Percentiles rank a stretch among this genome's conserved stretches.
Evolutionary conservation across 2,888 invertebrate genomes (phyloP).

Genomic region (Chesias legatella): DNA sequence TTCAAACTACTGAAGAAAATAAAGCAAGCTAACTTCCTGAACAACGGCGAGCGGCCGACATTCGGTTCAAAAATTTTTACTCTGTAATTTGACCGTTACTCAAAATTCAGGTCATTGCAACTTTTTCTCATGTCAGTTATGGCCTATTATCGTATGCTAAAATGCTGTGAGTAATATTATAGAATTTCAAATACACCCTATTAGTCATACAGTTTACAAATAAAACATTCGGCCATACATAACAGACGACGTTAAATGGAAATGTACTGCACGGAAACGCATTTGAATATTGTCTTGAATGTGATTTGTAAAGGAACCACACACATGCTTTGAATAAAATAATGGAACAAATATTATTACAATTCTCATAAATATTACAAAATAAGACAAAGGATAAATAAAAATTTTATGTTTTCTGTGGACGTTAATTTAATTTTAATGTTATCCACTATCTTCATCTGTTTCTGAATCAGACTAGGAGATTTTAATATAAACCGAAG

Average conservation of each 20-base stretch:
- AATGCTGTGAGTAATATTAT: constrained; percentile 13
- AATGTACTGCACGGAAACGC: constrained; percentile 44
- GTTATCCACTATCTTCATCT: no score
- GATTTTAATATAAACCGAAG: no score
- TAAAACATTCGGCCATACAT: constrained; percentile 31
- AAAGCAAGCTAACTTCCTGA: no score
- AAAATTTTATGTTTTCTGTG: constrained; percentile 8
- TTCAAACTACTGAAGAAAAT: no score
- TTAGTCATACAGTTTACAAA: constrained; percentile 33
- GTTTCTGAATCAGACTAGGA: no score
- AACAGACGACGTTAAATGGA: constrained; percentile 42
- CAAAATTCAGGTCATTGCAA: no score
- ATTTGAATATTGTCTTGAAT: constrained; percentile 43
- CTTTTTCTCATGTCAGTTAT: constrained; percentile 5
- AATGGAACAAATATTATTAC: constrained; percentile 17
- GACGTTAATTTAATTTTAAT: constrained; percentile 10
- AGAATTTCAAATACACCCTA: constrained; percentile 27
- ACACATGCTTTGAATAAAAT: constrained; percentile 32
- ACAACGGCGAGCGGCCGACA: no score
- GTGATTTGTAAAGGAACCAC: constrained; percentile 37
- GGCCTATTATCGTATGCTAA: constrained; percentile 11
- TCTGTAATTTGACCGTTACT: no score
- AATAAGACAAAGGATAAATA: constrained; percentile 15
- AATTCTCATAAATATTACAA: constrained; percentile 18
- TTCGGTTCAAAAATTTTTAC: no score